Conservation (phyloP, 2,797 vertebrate species). For the Synaphobranchus kaupii region DNA sequence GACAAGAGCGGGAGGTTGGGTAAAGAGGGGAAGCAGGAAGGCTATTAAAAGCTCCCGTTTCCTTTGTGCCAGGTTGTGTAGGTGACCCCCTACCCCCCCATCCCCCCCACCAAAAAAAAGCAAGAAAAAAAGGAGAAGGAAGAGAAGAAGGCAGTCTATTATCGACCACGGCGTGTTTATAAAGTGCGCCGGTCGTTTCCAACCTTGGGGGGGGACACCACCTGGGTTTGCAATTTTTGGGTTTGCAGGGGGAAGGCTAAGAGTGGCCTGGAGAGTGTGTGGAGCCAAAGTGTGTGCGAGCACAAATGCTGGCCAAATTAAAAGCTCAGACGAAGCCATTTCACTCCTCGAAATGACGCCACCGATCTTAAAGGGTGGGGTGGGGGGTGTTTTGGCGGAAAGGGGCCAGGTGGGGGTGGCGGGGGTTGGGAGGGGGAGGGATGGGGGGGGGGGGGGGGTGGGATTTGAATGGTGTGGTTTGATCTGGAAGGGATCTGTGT, state of each 20-base stretch:
- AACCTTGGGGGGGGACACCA: conserved; percentile 81
- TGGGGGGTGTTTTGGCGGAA: neutral
- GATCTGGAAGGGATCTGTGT: conserved; percentile 23
- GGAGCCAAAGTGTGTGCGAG: conserved; percentile 91
- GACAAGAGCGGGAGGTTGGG: conserved; percentile 54
- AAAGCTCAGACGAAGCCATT: conserved; percentile 65
- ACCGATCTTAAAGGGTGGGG: neutral
- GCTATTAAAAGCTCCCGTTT: conserved; percentile 83
- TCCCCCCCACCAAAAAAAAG: neutral
- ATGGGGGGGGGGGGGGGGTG: neutral
- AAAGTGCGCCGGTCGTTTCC: conserved; percentile 82
- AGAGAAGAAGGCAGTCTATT: conserved; percentile 80
- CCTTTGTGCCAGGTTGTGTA: conserved; percentile 65
- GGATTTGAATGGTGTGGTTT: conserved; percentile 21
- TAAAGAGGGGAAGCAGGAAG: conserved; percentile 54
- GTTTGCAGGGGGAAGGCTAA: conserved; percentile 68
- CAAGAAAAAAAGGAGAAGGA: conserved; percentile 74
- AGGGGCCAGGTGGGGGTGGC: neutral
- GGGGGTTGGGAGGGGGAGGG: neutral
- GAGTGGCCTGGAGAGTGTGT: conserved; percentile 85
- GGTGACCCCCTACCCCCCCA: conserved; percentile 28
- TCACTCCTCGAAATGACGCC: conserved; percentile 41
- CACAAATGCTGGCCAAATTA: conserved; percentile 72
- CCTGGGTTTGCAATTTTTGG: conserved; percentile 70
- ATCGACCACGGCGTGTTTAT: conserved; percentile 89